Evolutionary conservation across 2,113 vertebrate genomes (phyloP).

Genomic region (Diadophis punctatus): DNA sequence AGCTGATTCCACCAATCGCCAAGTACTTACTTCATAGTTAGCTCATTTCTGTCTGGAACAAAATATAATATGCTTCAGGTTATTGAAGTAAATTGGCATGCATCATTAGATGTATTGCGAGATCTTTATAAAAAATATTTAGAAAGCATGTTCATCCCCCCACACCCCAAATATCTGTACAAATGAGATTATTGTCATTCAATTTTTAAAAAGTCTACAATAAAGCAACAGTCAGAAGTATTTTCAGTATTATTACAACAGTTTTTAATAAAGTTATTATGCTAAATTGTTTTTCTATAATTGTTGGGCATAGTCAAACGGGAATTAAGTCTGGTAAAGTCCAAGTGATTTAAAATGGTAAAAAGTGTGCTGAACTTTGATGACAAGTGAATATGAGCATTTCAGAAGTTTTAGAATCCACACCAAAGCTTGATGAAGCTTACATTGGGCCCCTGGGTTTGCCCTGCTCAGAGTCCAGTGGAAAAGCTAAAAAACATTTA

Average conservation of each 20-base stretch:
- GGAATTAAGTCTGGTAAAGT: not conserved
- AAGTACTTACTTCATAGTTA: not conserved
- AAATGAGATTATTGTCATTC: not conserved
- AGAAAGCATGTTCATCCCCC: not conserved
- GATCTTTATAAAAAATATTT: not conserved
- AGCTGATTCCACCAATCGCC: not conserved
- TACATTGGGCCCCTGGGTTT: not conserved
- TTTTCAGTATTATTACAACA: not conserved
- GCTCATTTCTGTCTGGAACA: not conserved
- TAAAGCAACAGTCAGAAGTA: not conserved
- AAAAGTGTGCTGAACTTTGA: not conserved
- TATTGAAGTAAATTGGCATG: not conserved
- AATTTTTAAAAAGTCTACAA: not conserved
- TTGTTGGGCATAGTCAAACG: not conserved
- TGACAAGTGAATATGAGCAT: not conserved
- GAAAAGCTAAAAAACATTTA: not conserved
- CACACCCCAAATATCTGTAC: not conserved
- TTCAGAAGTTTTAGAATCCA: not conserved
- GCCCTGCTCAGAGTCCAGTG: not conserved
- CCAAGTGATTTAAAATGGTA: not conserved
- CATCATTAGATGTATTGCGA: not conserved
- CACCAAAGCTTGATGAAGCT: not conserved
- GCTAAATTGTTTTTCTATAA: not conserved
- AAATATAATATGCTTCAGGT: not conserved
- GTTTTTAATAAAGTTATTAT: not conserved